Conservation (phyloP, 2,888 invertebrate genomes). For the Gnatocerus cornutus region DNA sequence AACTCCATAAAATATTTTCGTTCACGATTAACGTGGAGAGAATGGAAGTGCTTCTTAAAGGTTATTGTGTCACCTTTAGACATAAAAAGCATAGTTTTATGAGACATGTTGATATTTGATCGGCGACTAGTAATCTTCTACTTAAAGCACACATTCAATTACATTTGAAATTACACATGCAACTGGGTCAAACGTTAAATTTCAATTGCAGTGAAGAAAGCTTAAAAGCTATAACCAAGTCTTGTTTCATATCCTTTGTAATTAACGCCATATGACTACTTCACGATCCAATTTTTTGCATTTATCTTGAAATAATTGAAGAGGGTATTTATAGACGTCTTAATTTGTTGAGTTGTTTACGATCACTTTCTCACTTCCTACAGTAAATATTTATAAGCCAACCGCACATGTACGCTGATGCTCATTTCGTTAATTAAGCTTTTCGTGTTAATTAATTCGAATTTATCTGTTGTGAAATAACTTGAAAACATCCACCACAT, state of each 20-base stretch:
- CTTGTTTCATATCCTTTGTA: background rate
- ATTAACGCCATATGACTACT: background rate
- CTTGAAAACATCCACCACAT: slow-evolving; percentile 12
- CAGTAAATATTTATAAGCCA: slow-evolving; percentile 31
- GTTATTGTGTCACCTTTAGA: too few relatives aligned
- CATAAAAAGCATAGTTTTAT: too few relatives aligned
- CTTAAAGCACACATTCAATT: background rate
- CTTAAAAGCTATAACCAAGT: background rate
- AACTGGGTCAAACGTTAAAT: slow-evolving; percentile 4
- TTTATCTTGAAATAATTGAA: background rate
- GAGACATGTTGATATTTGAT: too few relatives aligned
- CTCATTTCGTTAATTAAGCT: slow-evolving; percentile 30
- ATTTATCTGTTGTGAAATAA: slow-evolving; percentile 27
- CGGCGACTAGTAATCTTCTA: background rate
- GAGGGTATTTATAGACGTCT: slow-evolving; percentile 8
- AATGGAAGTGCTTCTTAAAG: too few relatives aligned
- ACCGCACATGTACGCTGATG: slow-evolving; percentile 24
- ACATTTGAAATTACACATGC: background rate
- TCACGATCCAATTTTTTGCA: slow-evolving; percentile 4
- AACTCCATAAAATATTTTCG: too few relatives aligned
- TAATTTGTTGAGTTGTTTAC: slow-evolving; percentile 34
- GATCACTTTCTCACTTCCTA: slow-evolving; percentile 8
- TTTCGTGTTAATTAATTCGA: slow-evolving; percentile 26
- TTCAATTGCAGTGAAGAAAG: background rate
- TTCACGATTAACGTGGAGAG: too few relatives aligned